Conservation (phyloP, 2,113 vertebrate species). For the Chlorodrepanis virens region DNA sequence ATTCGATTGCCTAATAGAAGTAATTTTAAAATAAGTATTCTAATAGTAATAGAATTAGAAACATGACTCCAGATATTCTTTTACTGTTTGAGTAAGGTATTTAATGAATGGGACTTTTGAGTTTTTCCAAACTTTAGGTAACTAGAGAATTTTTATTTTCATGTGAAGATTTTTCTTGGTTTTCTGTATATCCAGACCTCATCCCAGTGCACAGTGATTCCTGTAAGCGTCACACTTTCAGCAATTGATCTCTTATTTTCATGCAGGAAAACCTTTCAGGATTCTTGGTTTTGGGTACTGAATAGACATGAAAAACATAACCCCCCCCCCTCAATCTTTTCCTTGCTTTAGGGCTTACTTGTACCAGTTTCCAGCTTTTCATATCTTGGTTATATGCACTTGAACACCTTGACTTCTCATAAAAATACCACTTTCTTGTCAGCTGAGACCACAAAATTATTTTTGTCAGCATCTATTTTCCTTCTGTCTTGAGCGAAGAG, state of each 20-base stretch:
- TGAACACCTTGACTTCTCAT: not conserved
- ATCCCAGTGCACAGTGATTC: not conserved
- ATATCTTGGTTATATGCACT: not conserved
- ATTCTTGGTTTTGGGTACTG: not conserved
- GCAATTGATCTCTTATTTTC: not conserved
- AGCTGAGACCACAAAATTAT: not conserved
- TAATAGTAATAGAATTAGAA: not conserved
- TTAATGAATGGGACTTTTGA: not conserved
- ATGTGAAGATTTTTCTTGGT: not conserved
- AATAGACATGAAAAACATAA: not conserved
- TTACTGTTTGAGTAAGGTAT: not conserved
- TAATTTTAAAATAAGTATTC: conserved; percentile 6
- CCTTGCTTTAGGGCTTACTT: not conserved
- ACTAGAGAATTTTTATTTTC: not conserved
- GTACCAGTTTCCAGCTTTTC: not conserved
- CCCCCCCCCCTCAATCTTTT: not conserved
- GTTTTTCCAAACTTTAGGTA: not conserved
- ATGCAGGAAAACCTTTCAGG: not conserved
- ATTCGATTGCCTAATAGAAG: not conserved
- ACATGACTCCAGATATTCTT: not conserved
- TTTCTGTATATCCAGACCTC: not conserved
- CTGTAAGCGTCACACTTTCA: not conserved
- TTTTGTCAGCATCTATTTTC: not conserved
- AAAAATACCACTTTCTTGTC: not conserved
- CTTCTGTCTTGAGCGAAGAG: not conserved